Conservation (phyloP, 2,113 vertebrate species). For the Corythaixoides concolor region DNA sequence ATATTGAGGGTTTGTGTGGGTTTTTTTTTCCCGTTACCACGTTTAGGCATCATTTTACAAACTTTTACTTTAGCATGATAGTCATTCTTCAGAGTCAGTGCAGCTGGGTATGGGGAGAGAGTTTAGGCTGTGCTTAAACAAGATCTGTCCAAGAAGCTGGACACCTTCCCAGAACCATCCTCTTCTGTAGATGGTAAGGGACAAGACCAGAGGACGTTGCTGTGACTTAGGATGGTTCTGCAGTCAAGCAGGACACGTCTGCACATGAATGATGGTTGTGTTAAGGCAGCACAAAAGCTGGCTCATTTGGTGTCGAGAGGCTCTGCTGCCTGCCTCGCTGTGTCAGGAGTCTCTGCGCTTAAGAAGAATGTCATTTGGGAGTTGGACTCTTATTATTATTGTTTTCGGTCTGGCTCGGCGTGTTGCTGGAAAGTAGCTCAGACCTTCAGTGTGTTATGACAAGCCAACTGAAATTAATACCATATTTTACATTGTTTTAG, state of each 20-base stretch:
- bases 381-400: not conserved
- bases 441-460: slow-evolving; percentile 20
- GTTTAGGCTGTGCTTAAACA: not conserved
- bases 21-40: not conserved
- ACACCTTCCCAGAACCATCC: not conserved
- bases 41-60: not conserved
- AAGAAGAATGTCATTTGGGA: not conserved
- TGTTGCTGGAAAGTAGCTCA: slow-evolving; percentile 25
- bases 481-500: slow-evolving; percentile 45
- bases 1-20: not conserved
- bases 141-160: not conserved
- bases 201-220: not conserved
- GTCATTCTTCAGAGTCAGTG: not conserved
- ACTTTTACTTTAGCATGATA: not conserved
- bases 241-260: rapidly evolving
- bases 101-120: not conserved
- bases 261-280: rapidly evolving
- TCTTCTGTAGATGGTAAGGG: not conserved
- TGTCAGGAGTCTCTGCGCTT: not conserved
- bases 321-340: not conserved
- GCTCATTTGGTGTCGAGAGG: not conserved
- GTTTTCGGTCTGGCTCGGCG: not conserved
- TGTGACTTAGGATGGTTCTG: not conserved
- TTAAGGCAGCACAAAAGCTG: not conserved
- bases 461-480: slow-evolving; percentile 12